Percentiles rank a stretch among this genome's conserved stretches.
These are phyloP conservation scores for Myxocyprinus asiaticus DNA, from an alignment of 2,113 vertebrate species.

Conservation along the genomic window DNA sequence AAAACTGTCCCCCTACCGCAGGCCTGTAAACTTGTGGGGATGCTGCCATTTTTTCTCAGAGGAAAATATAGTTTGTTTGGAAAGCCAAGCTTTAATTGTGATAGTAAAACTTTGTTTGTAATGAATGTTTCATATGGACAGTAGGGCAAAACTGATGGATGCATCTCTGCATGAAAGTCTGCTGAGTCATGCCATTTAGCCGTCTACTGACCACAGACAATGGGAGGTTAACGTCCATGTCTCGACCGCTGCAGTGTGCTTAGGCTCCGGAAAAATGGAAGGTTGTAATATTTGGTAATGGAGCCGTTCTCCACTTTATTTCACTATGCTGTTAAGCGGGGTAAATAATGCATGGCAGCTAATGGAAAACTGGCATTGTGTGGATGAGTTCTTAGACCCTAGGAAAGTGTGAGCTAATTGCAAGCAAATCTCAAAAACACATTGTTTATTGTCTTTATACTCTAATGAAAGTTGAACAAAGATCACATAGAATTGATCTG, in stretches of 20 bases:
- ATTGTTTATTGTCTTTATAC: slow-evolving; percentile 22
- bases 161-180: slow-evolving; percentile 45
- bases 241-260: slow-evolving; percentile 48
- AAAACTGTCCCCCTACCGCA: background rate
- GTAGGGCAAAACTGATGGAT: slow-evolving; percentile 60
- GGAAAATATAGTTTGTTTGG: slow-evolving; percentile 52
- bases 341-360: slow-evolving; percentile 69
- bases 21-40: background rate
- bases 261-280: slow-evolving; percentile 50
- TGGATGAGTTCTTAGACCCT: slow-evolving; percentile 47
- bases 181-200: slow-evolving; percentile 60
- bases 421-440: slow-evolving; percentile 53
- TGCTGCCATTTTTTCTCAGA: background rate
- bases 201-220: slow-evolving; percentile 61
- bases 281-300: slow-evolving; percentile 60
- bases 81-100: slow-evolving; percentile 71
- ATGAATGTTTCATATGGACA: slow-evolving; percentile 77
- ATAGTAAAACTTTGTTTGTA: slow-evolving; percentile 67
- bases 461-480: slow-evolving; percentile 6
- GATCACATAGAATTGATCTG: background rate
- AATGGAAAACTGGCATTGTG: slow-evolving; percentile 62
- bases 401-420: slow-evolving; percentile 58
- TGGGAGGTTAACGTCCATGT: slow-evolving; percentile 51
- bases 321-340: slow-evolving; percentile 64
- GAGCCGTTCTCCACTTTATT: slow-evolving; percentile 66